Evolutionary conservation across 2,797 vertebrate genomes (phyloP).

Genomic region (Melanotaenia nigrans): DNA sequence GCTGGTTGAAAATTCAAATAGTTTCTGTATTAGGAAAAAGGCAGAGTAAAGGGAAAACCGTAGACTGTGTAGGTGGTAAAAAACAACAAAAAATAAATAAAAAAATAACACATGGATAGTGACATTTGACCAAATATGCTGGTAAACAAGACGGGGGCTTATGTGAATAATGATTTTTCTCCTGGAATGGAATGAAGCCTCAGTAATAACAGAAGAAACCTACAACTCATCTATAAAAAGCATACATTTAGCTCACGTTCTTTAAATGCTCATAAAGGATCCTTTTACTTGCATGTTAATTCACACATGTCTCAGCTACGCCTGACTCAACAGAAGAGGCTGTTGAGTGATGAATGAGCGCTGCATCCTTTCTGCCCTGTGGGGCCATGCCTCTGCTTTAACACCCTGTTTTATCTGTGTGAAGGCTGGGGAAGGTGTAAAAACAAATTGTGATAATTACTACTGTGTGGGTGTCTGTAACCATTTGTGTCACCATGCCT

Average conservation of each 20-base stretch:
- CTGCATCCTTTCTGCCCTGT: slow-evolving; percentile 38
- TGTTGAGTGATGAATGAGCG: slow-evolving; percentile 58
- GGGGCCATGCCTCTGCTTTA: slow-evolving; percentile 47
- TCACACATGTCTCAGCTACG: slow-evolving; percentile 36
- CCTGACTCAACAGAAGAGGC: slow-evolving; percentile 32
- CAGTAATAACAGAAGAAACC: neutral
- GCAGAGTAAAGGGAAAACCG: slow-evolving; percentile 22
- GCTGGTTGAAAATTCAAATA: slow-evolving; percentile 47
- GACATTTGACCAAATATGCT: slow-evolving; percentile 9
- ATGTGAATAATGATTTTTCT: neutral
- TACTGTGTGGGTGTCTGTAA: slow-evolving; percentile 44
- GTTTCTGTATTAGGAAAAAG: slow-evolving; percentile 28
- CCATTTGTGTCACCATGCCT: slow-evolving; percentile 51
- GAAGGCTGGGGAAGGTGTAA: slow-evolving; percentile 53
- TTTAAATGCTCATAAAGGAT: slow-evolving; percentile 9
- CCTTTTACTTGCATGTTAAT: slow-evolving; percentile 11
- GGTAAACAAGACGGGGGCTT: slow-evolving; percentile 10
- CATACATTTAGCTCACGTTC: slow-evolving; percentile 17
- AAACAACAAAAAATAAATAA: neutral
- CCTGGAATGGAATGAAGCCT: neutral
- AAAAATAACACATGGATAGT: slow-evolving; percentile 13
- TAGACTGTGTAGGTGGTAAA: slow-evolving; percentile 35
- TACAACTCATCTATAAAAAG: slow-evolving; percentile 22
- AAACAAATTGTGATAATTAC: slow-evolving; percentile 72
- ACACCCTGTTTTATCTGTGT: slow-evolving; percentile 47